phyloP scores from a whole-genome alignment of 1,140 invertebrate species.

The Goniozus legneri region DNA sequence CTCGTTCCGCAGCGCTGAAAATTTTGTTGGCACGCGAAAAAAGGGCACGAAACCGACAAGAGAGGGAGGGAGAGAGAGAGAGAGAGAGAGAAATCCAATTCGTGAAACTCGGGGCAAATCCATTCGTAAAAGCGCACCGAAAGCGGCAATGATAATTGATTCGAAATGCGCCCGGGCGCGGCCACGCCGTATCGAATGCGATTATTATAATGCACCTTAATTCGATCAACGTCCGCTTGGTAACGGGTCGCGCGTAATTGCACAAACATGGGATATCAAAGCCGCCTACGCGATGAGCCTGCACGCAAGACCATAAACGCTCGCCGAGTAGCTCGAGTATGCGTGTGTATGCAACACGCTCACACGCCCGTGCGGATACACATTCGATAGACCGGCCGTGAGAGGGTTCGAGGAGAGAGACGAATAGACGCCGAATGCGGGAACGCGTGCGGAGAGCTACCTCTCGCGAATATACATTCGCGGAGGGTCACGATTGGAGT shows the following conservation, averaged over 20 bases:
- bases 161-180: conserved; percentile 19
- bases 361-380: not conserved
- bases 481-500: conserved; percentile 17
- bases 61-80: too few relatives aligned
- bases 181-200: conserved; percentile 28
- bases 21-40: too few relatives aligned
- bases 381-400: not conserved
- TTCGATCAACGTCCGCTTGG: conserved; percentile 28
- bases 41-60: too few relatives aligned
- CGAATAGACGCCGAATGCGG: too few relatives aligned
- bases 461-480: not conserved
- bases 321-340: not conserved
- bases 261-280: conserved; percentile 38
- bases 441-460: not conserved
- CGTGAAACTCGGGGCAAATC: not conserved
- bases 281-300: conserved; percentile 8
- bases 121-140: not conserved
- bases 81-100: not conserved
- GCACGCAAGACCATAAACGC: not conserved
- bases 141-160: conserved; percentile 29
- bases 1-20: too few relatives aligned
- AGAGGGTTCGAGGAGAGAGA: too few relatives aligned
- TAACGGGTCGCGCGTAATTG: conserved; percentile 34
- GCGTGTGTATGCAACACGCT: not conserved
- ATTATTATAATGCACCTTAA: conserved; percentile 40